phyloP scores from a whole-genome alignment of 2,113 vertebrate genomes.

The Eudyptes chrysolophus region DNA sequence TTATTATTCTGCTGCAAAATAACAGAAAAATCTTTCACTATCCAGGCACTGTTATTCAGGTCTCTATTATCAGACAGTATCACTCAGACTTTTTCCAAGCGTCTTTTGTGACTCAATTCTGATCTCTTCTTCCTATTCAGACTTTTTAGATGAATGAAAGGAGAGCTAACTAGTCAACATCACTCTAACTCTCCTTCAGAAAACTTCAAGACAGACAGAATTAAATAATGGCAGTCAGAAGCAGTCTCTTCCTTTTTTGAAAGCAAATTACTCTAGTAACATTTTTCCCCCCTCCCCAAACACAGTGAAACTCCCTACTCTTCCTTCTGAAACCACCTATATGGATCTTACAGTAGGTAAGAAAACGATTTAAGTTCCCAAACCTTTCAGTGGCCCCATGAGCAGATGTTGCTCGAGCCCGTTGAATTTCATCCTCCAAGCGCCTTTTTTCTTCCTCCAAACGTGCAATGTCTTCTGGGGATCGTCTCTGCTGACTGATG shows the following conservation, averaged over 20 bases:
- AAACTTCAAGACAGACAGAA: not conserved
- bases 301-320: not conserved
- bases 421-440: constrained; percentile 92
- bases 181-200: not conserved
- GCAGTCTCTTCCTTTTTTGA: not conserved
- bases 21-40: not conserved
- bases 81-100: not conserved
- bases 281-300: not conserved
- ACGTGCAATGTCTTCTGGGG: constrained; percentile 80
- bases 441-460: constrained; percentile 87
- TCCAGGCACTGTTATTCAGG: not conserved
- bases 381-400: constrained; percentile 95
- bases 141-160: not conserved
- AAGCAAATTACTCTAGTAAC: not conserved
- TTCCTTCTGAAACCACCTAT: not conserved
- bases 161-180: not conserved
- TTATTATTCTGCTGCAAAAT: not conserved
- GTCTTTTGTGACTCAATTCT: not conserved
- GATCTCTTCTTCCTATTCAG: not conserved
- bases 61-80: not conserved
- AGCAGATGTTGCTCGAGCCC: constrained; percentile 82
- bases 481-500: constrained; percentile 86
- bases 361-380: not conserved
- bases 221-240: not conserved
- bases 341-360: not conserved